Evolutionary conservation across 2,888 invertebrate species (phyloP).

Genomic region (Pristionchus entomophagus): DNA sequence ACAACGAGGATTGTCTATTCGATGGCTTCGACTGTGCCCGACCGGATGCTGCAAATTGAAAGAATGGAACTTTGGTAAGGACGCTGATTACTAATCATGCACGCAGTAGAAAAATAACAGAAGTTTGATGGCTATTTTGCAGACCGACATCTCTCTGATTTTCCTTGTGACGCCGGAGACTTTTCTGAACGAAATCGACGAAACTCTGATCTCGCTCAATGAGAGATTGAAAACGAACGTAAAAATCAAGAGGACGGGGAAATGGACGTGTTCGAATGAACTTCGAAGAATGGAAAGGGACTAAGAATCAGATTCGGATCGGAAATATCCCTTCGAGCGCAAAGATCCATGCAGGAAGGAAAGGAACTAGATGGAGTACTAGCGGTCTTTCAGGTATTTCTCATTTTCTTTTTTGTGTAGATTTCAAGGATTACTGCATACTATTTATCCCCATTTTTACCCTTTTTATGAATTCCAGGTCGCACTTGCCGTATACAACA

Average conservation of each 20-base stretch:
- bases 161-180: conserved; percentile 57
- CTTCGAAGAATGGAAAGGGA: conserved; percentile 49
- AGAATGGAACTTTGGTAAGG: conserved; percentile 37
- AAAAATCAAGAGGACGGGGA: conserved; percentile 51
- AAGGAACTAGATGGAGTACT: not conserved
- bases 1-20: conserved; percentile 93
- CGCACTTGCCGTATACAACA: conserved; percentile 57
- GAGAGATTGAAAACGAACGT: conserved; percentile 63
- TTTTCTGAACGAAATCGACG: conserved; percentile 56
- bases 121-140: conserved; percentile 52
- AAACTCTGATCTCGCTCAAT: conserved; percentile 62
- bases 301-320: not conserved
- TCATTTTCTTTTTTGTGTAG: not conserved
- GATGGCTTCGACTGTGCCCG: conserved; percentile 94
- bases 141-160: conserved; percentile 62
- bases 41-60: conserved; percentile 22
- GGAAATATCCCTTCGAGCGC: not conserved
- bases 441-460: too few relatives aligned
- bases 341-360: not conserved
- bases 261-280: conserved; percentile 69
- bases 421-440: not conserved
- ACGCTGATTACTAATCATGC: conserved; percentile 20
- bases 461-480: conserved; percentile 52
- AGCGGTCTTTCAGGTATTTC: conserved; percentile 9
- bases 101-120: not conserved